Conservation (phyloP, 2,797 vertebrate species). For the Pseudochirops corinnae region DNA sequence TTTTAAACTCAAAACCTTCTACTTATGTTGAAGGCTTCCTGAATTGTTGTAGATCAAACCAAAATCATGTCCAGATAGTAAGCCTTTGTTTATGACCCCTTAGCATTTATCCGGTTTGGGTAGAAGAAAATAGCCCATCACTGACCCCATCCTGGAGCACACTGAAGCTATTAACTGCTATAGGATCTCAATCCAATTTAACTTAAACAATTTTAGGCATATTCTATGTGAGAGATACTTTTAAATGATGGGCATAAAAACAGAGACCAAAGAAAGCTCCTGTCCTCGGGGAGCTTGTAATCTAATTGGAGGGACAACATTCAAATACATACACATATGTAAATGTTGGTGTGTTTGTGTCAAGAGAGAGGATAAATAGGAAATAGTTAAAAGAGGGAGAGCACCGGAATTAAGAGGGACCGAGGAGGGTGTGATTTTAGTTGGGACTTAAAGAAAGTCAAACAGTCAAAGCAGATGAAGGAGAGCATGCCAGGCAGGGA, state of each 20-base stretch:
- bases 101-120: not conserved
- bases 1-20: not conserved
- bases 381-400: not conserved
- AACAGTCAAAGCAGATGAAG: not conserved
- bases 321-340: no score
- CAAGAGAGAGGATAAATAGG: no score
- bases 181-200: not conserved
- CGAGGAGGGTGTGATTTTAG: not conserved
- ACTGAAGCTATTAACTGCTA: not conserved
- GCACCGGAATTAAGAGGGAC: not conserved
- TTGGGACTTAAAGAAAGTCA: not conserved
- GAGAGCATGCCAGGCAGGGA: not conserved
- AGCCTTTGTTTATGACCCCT: not conserved
- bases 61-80: not conserved
- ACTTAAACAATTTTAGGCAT: not conserved
- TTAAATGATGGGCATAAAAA: not conserved
- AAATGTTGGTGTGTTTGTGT: no score
- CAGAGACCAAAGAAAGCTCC: not conserved
- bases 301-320: not conserved
- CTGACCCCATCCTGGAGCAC: not conserved
- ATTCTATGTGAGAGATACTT: not conserved
- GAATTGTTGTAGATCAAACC: not conserved
- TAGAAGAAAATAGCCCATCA: not conserved
- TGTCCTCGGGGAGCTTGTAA: not conserved
- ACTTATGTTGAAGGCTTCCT: not conserved